Evolutionary conservation across 2,888 invertebrate genomes (phyloP).

Genomic region (Trichogramma dendrolimi): DNA sequence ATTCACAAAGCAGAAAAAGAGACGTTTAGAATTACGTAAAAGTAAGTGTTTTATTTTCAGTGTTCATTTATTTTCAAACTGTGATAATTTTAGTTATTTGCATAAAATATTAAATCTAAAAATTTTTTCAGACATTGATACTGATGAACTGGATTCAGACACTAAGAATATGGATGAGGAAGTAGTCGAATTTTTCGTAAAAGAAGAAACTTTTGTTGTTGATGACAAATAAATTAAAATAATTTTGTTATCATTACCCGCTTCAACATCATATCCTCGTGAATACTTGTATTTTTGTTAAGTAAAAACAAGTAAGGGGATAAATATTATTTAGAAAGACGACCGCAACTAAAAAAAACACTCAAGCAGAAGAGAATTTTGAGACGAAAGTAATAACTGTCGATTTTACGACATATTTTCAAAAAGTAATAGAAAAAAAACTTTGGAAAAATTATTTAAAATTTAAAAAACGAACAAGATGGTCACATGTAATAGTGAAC

Average conservation of each 20-base stretch:
- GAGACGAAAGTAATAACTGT: background rate
- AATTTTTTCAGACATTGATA: constrained; percentile 75
- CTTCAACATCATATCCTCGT: background rate
- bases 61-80: constrained; percentile 19
- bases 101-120: background rate
- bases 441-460: constrained; percentile 7
- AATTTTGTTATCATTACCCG: background rate
- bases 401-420: background rate
- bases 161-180: constrained; percentile 87
- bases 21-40: constrained; percentile 78
- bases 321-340: background rate
- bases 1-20: constrained; percentile 73
- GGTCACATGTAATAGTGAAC: constrained; percentile 33
- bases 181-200: constrained; percentile 94
- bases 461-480: constrained; percentile 30
- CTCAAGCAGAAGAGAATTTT: too few species aligned
- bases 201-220: constrained; percentile 82
- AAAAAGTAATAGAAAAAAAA: background rate
- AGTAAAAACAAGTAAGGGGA: background rate
- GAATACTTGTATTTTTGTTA: background rate
- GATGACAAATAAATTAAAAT: constrained; percentile 58
- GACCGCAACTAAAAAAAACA: constrained; percentile 14
- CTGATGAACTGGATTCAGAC: constrained; percentile 86
- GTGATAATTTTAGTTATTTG: background rate
- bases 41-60: constrained; percentile 60